These are phyloP conservation scores for Scophthalmus maximus DNA, from an alignment of 2,113 vertebrate genomes.

Conservation along the genomic window DNA sequence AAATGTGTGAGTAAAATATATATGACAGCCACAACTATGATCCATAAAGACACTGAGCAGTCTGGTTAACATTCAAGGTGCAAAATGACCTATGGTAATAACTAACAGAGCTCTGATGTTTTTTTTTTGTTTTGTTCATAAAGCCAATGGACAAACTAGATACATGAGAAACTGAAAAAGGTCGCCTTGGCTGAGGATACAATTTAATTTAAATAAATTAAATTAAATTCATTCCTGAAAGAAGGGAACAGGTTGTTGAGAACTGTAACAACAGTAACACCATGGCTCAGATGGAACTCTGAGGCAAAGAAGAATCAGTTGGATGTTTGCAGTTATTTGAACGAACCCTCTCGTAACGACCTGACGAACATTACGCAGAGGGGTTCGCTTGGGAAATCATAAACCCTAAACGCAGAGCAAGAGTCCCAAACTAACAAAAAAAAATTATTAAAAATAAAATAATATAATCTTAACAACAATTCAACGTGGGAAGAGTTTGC, in stretches of 20 bases:
- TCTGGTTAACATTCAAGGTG: conserved; percentile 35
- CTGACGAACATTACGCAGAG: background rate
- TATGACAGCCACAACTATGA: background rate
- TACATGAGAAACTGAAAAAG: conserved; percentile 31
- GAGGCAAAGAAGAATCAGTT: background rate
- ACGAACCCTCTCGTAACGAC: conserved; percentile 23
- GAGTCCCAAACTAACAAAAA: conserved; percentile 61
- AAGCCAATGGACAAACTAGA: conserved; percentile 16
- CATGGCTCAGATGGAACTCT: background rate
- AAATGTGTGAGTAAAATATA: background rate
- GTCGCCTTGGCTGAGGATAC: conserved; percentile 13
- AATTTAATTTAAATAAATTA: conserved; percentile 21
- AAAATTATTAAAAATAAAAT: conserved; percentile 51
- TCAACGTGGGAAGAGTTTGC: conserved; percentile 49
- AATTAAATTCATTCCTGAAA: too few relatives aligned
- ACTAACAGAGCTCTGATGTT: background rate
- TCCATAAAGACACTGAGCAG: background rate
- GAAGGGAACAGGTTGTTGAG: conserved; percentile 14
- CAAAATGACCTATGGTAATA: conserved; percentile 14
- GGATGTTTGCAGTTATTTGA: conserved; percentile 24
- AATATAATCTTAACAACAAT: conserved; percentile 42
- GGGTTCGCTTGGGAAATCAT: conserved; percentile 15
- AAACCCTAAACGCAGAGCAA: conserved; percentile 53
- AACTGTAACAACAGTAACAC: background rate
- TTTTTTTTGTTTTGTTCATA: conserved; percentile 21